Base-by-base conservation (phyloP, 2,113 vertebrate species). In the Hippocampus barbouri region DNA sequence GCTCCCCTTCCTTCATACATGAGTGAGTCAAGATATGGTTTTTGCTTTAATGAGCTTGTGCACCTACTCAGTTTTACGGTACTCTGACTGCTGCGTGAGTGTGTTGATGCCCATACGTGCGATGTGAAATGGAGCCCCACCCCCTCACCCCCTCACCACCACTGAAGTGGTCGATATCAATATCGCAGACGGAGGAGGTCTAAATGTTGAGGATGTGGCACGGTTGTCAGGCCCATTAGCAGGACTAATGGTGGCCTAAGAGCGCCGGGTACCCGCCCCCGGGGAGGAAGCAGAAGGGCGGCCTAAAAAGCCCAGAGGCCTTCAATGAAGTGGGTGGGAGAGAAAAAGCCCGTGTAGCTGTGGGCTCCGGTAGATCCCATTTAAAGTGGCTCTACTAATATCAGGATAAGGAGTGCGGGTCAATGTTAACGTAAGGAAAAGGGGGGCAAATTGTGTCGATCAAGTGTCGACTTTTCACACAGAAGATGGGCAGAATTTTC, bases 181-280 rank as follows among this genome's bases (percentile, higher is more conserved):
- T 86, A 85, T 89, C 80, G 74, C 62, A 86, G 71, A 85, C 76
- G 27, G 74, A 79, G 78, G 62, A 81, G 79, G 79, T 77, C 87
- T 87, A 86, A 90, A 87, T 85, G 83, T 71, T 83, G 70, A 88
- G 86, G 88, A 88, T 88, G 86, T 88, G 86, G 88, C 66, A 56
- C 76, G 71, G 67, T 88, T 83, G 83, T 86, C 74, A 82, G 78
- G 70, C 82, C 87, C 87, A 90, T 91, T 89, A 89, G 82, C 74
- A 78, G 80, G 79, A 85, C 80, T 90, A 90, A 90, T 91, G 85
- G 84, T 79, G 84, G 85, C 83, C 84, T 90, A 86, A 86, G 79
- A 86, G 88, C 79, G 81, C 72, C 76, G 70, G 27, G 73, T 73
- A 71, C 80, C 87, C 85, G 2, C 34, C 34, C 34, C 85, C 49